Conservation (phyloP, 2,113 vertebrate species). For the Cynoglossus semilaevis region DNA sequence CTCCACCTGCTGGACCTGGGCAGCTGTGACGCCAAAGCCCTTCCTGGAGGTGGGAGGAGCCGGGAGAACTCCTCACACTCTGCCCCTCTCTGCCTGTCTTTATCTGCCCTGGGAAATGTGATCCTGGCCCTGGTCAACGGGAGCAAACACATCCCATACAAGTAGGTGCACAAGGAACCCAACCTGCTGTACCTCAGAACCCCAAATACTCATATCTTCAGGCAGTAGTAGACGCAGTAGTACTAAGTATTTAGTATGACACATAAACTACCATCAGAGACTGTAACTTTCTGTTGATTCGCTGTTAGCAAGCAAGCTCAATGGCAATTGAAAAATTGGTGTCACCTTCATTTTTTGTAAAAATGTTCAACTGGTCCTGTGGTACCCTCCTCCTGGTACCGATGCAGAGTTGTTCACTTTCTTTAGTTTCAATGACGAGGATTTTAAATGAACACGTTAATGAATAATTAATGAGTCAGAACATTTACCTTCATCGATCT, state of each 20-base stretch:
- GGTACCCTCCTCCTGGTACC: too few species aligned
- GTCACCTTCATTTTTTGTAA: too few species aligned
- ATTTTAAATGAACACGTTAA: slow-evolving; percentile 53
- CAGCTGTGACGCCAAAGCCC: slow-evolving; percentile 88
- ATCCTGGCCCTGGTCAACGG: slow-evolving; percentile 98
- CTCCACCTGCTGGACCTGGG: slow-evolving; percentile 97
- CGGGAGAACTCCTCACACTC: slow-evolving; percentile 61
- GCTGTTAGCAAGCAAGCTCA: too few species aligned
- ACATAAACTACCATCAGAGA: too few species aligned
- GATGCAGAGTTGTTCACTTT: background rate
- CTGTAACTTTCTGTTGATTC: too few species aligned
- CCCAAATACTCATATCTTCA: too few species aligned
- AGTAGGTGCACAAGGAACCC: slow-evolving; percentile 84
- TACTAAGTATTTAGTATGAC: too few species aligned
- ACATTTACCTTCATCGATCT: slow-evolving; percentile 49
- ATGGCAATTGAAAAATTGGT: too few species aligned
- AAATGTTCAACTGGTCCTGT: too few species aligned
- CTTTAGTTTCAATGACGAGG: too few species aligned
- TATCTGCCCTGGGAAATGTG: slow-evolving; percentile 95
- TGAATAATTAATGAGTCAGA: slow-evolving; percentile 59
- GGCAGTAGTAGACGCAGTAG: too few species aligned
- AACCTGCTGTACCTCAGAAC: too few species aligned
- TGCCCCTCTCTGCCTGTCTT: slow-evolving; percentile 86
- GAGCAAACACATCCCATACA: slow-evolving; percentile 98
- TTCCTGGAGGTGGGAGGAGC: slow-evolving; percentile 62